phyloP scores from a whole-genome alignment of 2,113 vertebrate genomes.

The Eonycteris spelaea region DNA sequence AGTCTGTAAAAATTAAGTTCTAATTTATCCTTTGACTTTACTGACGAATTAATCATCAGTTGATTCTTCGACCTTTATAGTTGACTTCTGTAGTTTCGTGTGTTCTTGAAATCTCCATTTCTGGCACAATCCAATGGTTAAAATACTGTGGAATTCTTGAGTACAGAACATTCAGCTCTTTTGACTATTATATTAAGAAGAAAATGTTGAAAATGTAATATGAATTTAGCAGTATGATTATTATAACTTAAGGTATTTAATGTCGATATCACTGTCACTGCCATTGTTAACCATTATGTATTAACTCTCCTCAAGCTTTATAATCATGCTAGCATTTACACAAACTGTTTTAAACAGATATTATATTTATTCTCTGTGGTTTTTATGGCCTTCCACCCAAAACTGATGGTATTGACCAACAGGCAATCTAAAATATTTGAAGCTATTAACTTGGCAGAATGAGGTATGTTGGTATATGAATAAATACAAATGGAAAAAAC shows the following conservation, averaged over 20 bases:
- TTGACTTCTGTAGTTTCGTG: background rate
- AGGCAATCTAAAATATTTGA: background rate
- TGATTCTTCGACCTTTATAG: background rate
- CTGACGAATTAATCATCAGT: background rate
- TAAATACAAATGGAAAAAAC: background rate
- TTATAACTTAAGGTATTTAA: conserved; percentile 5
- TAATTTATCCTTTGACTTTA: background rate
- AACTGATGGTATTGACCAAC: background rate
- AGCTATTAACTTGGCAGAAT: background rate
- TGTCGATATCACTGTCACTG: background rate
- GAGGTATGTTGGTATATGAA: background rate
- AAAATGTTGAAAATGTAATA: background rate
- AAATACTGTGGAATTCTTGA: background rate
- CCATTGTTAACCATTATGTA: background rate
- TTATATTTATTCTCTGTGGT: background rate
- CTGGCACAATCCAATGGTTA: background rate
- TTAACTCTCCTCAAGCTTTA: background rate
- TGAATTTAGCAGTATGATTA: background rate
- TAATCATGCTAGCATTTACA: background rate
- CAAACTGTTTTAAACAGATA: background rate
- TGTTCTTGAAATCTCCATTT: background rate
- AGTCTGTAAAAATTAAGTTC: background rate
- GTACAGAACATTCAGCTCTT: background rate
- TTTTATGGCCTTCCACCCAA: background rate
- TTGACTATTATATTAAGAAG: background rate